Evolutionary conservation across 2,113 vertebrate species (phyloP).

Genomic region (Panthera leo): DNA sequence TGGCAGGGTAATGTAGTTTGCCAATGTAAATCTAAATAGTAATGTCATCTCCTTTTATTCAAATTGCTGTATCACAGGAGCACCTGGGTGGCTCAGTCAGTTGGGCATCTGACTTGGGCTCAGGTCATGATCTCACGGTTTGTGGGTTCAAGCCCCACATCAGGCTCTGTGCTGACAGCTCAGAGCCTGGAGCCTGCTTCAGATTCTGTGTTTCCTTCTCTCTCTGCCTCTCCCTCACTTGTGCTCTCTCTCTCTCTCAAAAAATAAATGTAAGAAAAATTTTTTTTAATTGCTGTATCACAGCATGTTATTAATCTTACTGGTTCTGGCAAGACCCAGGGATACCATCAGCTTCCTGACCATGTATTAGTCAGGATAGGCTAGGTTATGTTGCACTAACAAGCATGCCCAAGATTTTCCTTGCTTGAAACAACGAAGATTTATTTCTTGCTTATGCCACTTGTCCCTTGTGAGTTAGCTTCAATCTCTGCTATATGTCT

Average conservation of each 20-base stretch:
- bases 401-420: background rate
- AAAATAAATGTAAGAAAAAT: too few relatives aligned
- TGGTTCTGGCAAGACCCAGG: background rate
- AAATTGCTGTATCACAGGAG: background rate
- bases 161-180: too few relatives aligned
- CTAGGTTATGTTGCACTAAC: background rate
- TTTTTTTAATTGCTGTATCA: background rate
- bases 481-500: background rate
- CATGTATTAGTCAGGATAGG: background rate
- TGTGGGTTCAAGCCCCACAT: too few relatives aligned
- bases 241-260: too few relatives aligned
- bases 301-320: background rate
- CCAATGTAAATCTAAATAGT: background rate
- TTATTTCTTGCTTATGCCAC: background rate
- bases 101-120: too few relatives aligned
- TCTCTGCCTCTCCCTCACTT: too few relatives aligned
- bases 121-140: too few relatives aligned
- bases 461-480: background rate
- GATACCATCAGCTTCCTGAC: background rate
- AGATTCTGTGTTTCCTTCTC: too few relatives aligned
- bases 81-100: too few relatives aligned
- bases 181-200: too few relatives aligned
- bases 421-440: background rate
- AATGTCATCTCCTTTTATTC: background rate
- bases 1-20: background rate